phyloP scores from a whole-genome alignment of 2,113 vertebrate genomes.

The Petroica traversi region DNA sequence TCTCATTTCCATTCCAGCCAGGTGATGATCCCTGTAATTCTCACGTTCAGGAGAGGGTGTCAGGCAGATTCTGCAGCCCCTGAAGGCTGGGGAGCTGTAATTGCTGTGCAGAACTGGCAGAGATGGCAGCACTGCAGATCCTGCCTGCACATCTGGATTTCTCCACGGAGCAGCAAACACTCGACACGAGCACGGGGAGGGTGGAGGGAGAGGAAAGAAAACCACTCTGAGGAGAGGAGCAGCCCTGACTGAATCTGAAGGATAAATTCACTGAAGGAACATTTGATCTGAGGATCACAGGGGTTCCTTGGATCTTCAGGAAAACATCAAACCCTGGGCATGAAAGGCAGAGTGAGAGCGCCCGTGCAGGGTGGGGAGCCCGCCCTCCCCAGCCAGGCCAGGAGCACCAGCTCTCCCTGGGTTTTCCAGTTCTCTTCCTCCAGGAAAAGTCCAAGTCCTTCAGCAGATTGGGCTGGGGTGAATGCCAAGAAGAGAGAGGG shows the following conservation, averaged over 20 bases:
- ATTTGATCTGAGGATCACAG: background rate
- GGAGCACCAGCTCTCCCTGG: background rate
- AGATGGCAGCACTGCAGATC: background rate
- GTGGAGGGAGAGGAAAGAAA: background rate
- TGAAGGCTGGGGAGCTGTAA: background rate
- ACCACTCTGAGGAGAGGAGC: background rate
- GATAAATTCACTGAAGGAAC: background rate
- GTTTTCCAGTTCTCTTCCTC: background rate
- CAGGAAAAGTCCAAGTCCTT: background rate
- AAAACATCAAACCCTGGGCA: background rate
- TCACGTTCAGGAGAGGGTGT: background rate
- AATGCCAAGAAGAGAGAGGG: background rate
- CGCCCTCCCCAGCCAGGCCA: background rate
- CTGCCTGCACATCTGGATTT: background rate
- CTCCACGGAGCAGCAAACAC: background rate
- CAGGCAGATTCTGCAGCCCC: background rate
- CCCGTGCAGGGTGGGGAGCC: accelerated
- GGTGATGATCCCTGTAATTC: background rate
- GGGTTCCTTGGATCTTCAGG: background rate
- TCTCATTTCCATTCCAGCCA: background rate
- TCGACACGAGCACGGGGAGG: background rate
- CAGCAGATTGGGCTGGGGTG: background rate
- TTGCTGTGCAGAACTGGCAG: background rate
- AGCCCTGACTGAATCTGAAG: background rate
- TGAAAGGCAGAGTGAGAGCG: background rate